These are phyloP conservation scores for Melanerpes formicivorus DNA, from an alignment of 2,113 vertebrate genomes.

Conservation along the genomic window DNA sequence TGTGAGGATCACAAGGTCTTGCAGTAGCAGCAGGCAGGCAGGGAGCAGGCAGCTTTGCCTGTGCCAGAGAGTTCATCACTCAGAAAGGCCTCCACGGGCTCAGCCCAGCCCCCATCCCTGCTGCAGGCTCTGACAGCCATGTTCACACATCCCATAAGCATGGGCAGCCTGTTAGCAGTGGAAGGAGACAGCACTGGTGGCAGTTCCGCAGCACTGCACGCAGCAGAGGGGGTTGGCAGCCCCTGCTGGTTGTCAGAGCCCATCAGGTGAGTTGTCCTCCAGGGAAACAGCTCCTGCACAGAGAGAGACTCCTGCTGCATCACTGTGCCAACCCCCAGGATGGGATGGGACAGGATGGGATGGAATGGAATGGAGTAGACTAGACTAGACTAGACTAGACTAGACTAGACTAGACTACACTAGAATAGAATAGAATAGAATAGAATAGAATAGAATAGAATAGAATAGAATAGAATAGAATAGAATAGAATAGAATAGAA, in stretches of 20 bases:
- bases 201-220: neutral
- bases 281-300: neutral
- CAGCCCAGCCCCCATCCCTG: no score
- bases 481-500: no score
- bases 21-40: neutral
- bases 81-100: neutral
- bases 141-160: accelerated
- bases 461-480: no score
- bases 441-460: no score
- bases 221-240: neutral
- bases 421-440: no score
- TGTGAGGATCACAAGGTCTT: conserved; percentile 17
- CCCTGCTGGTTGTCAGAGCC: neutral
- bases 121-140: neutral
- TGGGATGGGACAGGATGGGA: no score
- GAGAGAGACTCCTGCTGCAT: neutral
- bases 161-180: neutral
- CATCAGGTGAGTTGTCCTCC: neutral
- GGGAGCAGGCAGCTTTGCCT: neutral
- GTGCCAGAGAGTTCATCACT: neutral
- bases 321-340: neutral
- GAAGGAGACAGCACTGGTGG: neutral
- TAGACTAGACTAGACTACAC: no score
- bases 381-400: no score
- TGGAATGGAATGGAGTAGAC: no score